phyloP scores from a whole-genome alignment of 2,888 invertebrate genomes.

The Apotomis betuletana region DNA sequence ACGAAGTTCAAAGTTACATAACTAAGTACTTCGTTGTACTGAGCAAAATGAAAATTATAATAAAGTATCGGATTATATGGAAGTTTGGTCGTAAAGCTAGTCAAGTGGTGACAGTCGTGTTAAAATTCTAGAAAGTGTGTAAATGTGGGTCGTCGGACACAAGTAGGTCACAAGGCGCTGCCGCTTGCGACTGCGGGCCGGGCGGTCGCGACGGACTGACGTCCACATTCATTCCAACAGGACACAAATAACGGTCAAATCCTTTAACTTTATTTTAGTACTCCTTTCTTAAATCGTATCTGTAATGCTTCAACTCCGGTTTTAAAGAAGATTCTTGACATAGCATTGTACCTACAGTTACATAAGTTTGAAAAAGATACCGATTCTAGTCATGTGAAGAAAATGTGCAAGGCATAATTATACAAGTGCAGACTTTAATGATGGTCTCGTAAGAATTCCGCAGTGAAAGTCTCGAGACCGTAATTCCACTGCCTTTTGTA shows the following conservation, averaged over 20 bases:
- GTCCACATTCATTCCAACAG: constrained; percentile 4
- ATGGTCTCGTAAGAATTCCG: constrained; percentile 59
- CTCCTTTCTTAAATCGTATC: background rate
- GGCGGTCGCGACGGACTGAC: constrained; percentile 19
- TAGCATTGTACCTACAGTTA: background rate
- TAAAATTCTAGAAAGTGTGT: constrained; percentile 61
- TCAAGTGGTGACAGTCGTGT: constrained; percentile 53
- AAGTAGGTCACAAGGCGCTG: constrained; percentile 66
- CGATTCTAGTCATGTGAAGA: constrained; percentile 21
- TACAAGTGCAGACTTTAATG: constrained; percentile 62
- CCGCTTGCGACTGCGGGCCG: constrained; percentile 27
- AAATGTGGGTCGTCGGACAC: constrained; percentile 65
- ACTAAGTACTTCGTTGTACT: too few relatives aligned
- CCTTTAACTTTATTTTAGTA: background rate
- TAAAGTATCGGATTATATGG: background rate
- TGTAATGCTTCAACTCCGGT: background rate
- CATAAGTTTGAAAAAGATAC: background rate
- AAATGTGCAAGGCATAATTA: constrained; percentile 55
- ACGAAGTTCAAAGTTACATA: too few relatives aligned
- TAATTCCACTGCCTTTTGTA: constrained; percentile 66
- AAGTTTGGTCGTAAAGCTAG: constrained; percentile 8
- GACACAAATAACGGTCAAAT: background rate
- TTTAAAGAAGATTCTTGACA: background rate
- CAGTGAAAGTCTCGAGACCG: constrained; percentile 61
- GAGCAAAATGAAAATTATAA: too few relatives aligned